Percentiles rank a stretch among this genome's conserved stretches.
Evolutionary conservation across 2,113 vertebrate species (phyloP).

Genomic region (Axis porcinus): DNA sequence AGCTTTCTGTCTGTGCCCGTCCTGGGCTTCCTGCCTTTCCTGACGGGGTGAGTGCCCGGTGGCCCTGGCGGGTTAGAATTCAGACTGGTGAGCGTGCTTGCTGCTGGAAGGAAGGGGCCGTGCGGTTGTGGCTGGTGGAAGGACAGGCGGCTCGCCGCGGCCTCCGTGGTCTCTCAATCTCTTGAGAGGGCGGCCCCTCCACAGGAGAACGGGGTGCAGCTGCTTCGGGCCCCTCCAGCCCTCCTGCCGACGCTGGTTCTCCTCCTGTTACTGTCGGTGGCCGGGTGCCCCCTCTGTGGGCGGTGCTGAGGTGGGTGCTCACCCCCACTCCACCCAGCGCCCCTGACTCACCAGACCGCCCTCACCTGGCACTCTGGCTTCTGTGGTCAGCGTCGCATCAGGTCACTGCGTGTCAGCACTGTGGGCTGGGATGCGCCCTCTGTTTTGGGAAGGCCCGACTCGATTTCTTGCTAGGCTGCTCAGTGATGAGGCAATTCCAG

Average conservation of each 20-base stretch:
- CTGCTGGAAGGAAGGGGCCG: neutral
- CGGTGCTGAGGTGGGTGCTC: neutral
- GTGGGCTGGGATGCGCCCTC: neutral
- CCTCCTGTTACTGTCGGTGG: neutral
- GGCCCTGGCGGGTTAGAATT: neutral
- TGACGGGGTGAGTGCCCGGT: neutral
- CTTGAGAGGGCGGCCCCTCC: neutral
- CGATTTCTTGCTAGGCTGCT: neutral
- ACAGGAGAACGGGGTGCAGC: neutral
- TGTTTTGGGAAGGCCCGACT: neutral
- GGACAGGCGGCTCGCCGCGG: neutral
- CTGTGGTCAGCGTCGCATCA: accelerated
- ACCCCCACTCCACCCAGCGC: accelerated
- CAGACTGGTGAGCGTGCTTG: neutral
- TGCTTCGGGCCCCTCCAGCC: neutral
- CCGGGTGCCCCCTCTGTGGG: neutral
- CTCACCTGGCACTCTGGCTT: neutral
- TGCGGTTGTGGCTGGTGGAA: accelerated
- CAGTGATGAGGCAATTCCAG: neutral
- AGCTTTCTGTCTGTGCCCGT: neutral
- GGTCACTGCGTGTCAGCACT: neutral
- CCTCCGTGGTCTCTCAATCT: accelerated
- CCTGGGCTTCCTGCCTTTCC: neutral
- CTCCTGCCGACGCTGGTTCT: accelerated
- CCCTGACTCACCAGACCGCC: accelerated